Evolutionary conservation across 2,888 invertebrate species (phyloP), one percentile per base, ranked within the genome.

Genomic region (Podabrus alpinus): DNA sequence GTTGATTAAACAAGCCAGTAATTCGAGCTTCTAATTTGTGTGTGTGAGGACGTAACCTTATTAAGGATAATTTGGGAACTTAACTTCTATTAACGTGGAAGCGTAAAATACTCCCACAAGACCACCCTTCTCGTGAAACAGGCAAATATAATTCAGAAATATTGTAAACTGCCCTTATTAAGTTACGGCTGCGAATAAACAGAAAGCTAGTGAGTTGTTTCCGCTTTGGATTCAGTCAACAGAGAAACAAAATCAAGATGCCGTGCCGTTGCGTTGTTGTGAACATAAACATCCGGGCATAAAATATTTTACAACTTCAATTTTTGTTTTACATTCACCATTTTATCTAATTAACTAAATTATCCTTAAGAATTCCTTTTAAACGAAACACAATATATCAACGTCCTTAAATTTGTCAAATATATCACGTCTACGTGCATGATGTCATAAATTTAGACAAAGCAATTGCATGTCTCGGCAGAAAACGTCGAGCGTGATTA

Each of bases 61-160:
- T 76, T 76, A 76, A 69, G 71, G 71, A 76, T 76, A 76, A 76
- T 76, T 73, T 76, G 73, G 71, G 67, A 73, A 76, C 76, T 76
- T 76, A 76, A 76, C 73, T 76, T 76, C 73, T 76, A 76, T 76
- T 76, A 76, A 76, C 76, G 66, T 64, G 68, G 71, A 68, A 76
- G 60, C 73, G 73, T 68, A 71, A 76, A 75, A 76, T 71, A 71
- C 76, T 73, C 71, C 76, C 76, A 19, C 59, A 76, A 76, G 73
- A 73, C 73, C 64, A 25, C 73, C 71, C 76, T 74, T 64, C 70
- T 69, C 29, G 59, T 21, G 67, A 64, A 72, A 67, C 64, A 72
- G 75, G 72, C 71, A 69, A 75, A 72, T 76, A 71, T 76, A 73
- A 76, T 76, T 76, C 70, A 76, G 75, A 75, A 75, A 75, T 73